Base-by-base conservation (phyloP, 1,140 invertebrate genomes). In the Drosophila athabasca region DNA sequence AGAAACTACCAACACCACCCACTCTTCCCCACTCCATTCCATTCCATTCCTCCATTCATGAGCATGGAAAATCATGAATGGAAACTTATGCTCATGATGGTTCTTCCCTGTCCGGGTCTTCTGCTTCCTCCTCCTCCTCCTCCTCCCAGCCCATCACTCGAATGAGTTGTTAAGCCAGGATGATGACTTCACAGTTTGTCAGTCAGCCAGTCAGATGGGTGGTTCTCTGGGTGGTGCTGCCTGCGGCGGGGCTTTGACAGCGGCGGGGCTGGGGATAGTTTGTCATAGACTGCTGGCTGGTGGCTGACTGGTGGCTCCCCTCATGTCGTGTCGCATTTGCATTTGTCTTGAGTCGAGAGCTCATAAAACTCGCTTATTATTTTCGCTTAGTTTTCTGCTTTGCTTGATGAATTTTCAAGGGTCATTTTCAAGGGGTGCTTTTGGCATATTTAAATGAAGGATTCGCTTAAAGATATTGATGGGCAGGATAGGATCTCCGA, bases 171-270 rank as follows among this genome's bases (percentile, higher is more conserved):
- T 90, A 85, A 90, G 85, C 79, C 69, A 79, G 79, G 80, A 84
- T 90, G 88, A 90, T 90, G 88, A 90, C 88, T 90, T 90, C 72
- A 90, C 88, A 84, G 78, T 84, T 90, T 87, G 82, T 77, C 82
- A 93, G 93, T 51, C 66, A 76, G 19, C 73, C 82, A 93, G 93
- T 51, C 66, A 76, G 24, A 50, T 64, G 62, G 62, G 51, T 65
- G 59, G 53, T 31, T 69, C 55, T 19, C 55, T 19, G 67, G 61
- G 62, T 65, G 64, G 64, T 60, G 48, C 74, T 43, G 45, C 22
- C 74, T 43, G 45, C 22, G 51, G 49, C 51, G 45, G 17, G 51
- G 49, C 51, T 64, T 39, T 39, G 22, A 22, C 6, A n/a, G 26
- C 19, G 54, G 22, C 13, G 24, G 57, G 53, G 68, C 64, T 62